These are phyloP conservation scores for Ganaspis brasiliensis DNA, from an alignment of 2,888 invertebrate genomes.

Conservation along the genomic window DNA sequence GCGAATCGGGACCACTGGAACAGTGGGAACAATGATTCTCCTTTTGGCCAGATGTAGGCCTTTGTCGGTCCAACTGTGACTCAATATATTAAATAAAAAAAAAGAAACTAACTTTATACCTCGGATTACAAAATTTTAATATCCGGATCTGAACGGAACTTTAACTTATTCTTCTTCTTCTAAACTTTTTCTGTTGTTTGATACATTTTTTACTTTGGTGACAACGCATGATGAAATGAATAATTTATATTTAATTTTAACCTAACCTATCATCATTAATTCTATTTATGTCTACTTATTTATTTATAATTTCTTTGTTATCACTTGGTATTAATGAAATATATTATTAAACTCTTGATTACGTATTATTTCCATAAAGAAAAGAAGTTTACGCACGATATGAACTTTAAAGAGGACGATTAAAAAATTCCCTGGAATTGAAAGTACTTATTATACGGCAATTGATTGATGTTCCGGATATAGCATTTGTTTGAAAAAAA, in stretches of 20 bases:
- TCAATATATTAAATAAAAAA: background rate
- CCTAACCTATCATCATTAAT: no score
- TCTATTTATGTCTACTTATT: no score
- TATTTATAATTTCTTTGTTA: no score
- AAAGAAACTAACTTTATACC: conserved; percentile 10
- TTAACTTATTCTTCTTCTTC: background rate
- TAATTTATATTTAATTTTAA: no score
- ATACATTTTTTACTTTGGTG: background rate
- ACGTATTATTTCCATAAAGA: no score
- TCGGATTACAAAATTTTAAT: conserved; percentile 12
- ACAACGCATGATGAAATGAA: no score
- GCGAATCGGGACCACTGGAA: conserved; percentile 30
- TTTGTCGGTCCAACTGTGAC: conserved; percentile 24
- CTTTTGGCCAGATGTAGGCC: conserved; percentile 26
- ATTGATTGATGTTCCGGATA: conserved; percentile 10
- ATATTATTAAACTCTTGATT: no score
- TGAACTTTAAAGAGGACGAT: no score
- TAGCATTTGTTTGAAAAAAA: background rate
- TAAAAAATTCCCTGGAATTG: background rate
- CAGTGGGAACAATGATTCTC: conserved; percentile 27
- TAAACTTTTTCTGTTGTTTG: background rate
- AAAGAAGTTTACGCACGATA: no score
- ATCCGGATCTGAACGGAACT: background rate
- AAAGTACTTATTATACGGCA: conserved; percentile 13
- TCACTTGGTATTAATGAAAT: no score